Base-by-base conservation (phyloP, 2,888 invertebrate species). In the Ormyrus pomaceus region DNA sequence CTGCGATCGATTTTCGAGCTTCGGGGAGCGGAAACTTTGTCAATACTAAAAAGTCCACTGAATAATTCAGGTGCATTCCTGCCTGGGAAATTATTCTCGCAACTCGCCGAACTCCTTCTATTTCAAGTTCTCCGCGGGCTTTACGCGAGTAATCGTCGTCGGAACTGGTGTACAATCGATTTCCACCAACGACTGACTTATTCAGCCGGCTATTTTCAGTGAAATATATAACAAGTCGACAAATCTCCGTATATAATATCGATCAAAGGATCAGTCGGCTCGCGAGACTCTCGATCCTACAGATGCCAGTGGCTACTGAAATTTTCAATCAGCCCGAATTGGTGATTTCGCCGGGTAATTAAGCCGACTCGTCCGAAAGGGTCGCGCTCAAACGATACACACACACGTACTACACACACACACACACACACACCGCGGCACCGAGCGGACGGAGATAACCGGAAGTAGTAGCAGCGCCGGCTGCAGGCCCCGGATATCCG, bases 251-350 rank as follows among this genome's bases (percentile, higher is more conserved):
- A 4, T 45, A 4, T 7, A 56, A 10, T 13, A 62, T 72, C 72
- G 62, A 72, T 72, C 72, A 72, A 53, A 72, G 19, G 45, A 50
- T 53, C 34, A 45, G 62, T 8, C 45, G 6, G 53, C 55, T 6
- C 10, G 10, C 10, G 34, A 56, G 45, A 72, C 45, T 66, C 34
- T 4, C 65, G 34, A 56, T 74, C 58, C 50, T 2, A 74, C 19
- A 56, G 46, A 45, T 2, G 34, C 34, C 11, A 13, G 6, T 6
- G 11, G 74, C 6, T 76, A 62, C 46, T 68, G 61, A 66, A 68
- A 68, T 68, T 66, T 75, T 75, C 75, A 75, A 75, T 75, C 75
- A 75, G 34, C 61, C 46, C 68, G 53, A 68, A 68, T 68, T 53
- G 75, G 13, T 61, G 50, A 61, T 75, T 75, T 62, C 72, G 70